Evolutionary conservation across 1,140 invertebrate genomes (phyloP).

Genomic region (Stegodyphus dumicola): DNA sequence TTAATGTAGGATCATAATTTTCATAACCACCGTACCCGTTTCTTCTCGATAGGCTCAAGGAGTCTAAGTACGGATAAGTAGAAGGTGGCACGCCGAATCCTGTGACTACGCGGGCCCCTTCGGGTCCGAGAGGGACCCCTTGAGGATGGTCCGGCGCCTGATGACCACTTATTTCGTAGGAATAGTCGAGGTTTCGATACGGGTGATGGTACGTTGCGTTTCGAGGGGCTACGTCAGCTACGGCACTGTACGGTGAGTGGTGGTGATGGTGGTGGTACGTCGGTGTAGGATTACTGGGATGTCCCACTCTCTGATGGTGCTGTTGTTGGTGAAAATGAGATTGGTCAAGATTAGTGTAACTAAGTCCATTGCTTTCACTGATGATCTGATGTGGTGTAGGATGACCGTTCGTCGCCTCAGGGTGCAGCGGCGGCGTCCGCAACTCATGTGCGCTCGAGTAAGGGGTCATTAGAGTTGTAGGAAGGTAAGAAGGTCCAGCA

Average conservation of each 20-base stretch:
- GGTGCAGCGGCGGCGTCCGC: conserved; percentile 35
- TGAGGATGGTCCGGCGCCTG: conserved; percentile 48
- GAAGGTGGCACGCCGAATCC: conserved; percentile 13
- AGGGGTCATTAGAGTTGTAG: conserved; percentile 40
- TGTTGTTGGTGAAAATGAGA: conserved; percentile 51
- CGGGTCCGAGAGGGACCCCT: conserved; percentile 33
- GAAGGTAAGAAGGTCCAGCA: conserved; percentile 46
- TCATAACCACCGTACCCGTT: conserved; percentile 51
- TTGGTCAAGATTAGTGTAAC: conserved; percentile 87
- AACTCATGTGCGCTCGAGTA: conserved; percentile 38
- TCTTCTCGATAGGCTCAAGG: conserved; percentile 32
- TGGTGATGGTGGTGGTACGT: conserved; percentile 33
- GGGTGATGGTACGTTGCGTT: conserved; percentile 35
- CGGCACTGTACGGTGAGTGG: conserved; percentile 28
- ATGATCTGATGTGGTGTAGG: conserved; percentile 73
- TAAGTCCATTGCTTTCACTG: conserved; percentile 84
- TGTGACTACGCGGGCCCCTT: conserved; percentile 40
- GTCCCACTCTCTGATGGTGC: conserved; percentile 17
- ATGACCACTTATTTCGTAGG: conserved; percentile 16
- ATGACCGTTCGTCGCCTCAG: conserved; percentile 43
- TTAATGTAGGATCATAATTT: conserved; percentile 38
- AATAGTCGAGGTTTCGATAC: conserved; percentile 40
- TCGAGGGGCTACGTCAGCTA: conserved; percentile 21
- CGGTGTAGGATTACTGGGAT: conserved; percentile 4
- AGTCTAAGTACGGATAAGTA: conserved; percentile 56